Conservation (phyloP, 2,113 vertebrate genomes). For the Bambusicola thoracicus region DNA sequence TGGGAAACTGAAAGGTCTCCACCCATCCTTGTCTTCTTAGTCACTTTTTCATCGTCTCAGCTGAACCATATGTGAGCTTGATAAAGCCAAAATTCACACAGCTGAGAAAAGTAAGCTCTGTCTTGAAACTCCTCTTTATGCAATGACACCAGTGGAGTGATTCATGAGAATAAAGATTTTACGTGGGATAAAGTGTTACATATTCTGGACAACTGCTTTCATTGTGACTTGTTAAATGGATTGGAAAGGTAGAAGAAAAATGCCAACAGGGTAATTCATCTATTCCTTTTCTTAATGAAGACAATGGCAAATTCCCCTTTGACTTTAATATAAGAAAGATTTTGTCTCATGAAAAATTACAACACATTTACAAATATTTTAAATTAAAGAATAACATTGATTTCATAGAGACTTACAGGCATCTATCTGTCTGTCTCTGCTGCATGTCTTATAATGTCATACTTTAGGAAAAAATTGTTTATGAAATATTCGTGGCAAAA, state of each 20-base stretch:
- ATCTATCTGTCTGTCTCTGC: neutral
- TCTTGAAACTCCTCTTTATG: conserved; percentile 21
- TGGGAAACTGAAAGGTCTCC: conserved; percentile 34
- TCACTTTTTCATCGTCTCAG: neutral
- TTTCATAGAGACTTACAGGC: neutral
- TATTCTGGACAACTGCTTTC: conserved; percentile 8
- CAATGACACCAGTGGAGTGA: conserved; percentile 14
- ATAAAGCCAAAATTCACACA: conserved; percentile 7
- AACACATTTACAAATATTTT: neutral
- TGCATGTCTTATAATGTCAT: neutral
- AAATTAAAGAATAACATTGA: neutral
- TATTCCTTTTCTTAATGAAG: neutral
- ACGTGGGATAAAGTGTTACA: neutral
- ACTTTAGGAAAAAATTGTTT: conserved; percentile 7
- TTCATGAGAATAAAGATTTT: conserved; percentile 29
- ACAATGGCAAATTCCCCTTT: neutral
- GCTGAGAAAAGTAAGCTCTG: conserved; percentile 3
- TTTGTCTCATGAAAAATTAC: neutral
- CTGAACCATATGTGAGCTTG: conserved; percentile 9
- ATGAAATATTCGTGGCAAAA: conserved; percentile 62
- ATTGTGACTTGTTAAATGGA: neutral
- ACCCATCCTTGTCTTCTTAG: conserved; percentile 40
- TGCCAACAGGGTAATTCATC: neutral
- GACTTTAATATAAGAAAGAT: neutral
- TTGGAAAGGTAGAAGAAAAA: neutral